Base-by-base conservation (phyloP, 2,797 vertebrate genomes). In the Enteromius treurensis region DNA sequence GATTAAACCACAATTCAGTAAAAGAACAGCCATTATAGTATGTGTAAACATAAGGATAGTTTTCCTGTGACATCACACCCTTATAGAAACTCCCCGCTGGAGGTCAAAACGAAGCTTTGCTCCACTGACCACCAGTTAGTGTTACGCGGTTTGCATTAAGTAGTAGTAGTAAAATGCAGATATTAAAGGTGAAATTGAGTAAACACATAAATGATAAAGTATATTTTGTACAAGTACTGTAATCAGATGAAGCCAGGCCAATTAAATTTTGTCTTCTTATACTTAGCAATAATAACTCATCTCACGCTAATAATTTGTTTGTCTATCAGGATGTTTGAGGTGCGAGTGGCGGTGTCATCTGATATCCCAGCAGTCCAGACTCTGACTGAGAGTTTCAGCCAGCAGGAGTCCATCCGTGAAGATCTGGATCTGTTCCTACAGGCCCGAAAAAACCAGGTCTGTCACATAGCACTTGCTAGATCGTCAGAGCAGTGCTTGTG, bases 351-450 rank as follows among this genome's bases (percentile, higher is more conserved):
- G 4, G 88, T 86, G 80, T 40, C 87, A 17, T 78, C 51, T 13
- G 97, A 99, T 90, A 87, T 89, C 9, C 9, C 74, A 29, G 91
- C 90, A n/a, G 84, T 98, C 65, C 89, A 90, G 90, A 89, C 29
- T 1, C 93, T 99, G 26, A 58, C 97, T 82, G 85, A 90, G 82
- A 90, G 80, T 21, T 93, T 97, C 65, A 84, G 83, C 37, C 90
- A 93, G 74, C 92, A 60, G 0, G 71, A 91, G 79, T 89, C 77
- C 21, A 93, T 98, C 80, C 67, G 97, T 89, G 90, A 91, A 60
- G 96, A 97, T 90, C 90, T 97, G 77, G 88, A 90, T 81, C 79
- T 69, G n/a, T 97, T 94, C 90, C 94, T 86, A 14, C 47, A 91
- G 84, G 91, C 92, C 81, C 88, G 85, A 29, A 91, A 88, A 88